Evolutionary conservation across 2,797 vertebrate species (phyloP), one percentile per base, ranked within the genome.

Genomic region (Myotis daubentonii): DNA sequence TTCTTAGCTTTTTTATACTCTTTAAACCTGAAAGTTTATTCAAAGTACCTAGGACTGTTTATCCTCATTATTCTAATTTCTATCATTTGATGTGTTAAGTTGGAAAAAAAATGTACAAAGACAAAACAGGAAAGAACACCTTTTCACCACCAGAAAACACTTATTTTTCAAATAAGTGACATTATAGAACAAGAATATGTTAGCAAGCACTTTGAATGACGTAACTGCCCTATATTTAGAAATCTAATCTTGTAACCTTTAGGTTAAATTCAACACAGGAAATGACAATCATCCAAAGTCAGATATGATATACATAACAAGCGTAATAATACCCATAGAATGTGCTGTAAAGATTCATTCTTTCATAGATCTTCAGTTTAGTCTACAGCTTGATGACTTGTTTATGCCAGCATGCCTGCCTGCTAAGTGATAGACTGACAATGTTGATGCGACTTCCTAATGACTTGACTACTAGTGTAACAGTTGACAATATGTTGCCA

Each of bases 341-440:
- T 71, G 80, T n/a, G n/a, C 78, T 71, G 38, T 33, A 82, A 79
- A 81, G 51, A 89, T 68, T 79, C 82, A 30, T 65, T 94, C 79
- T 57, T 85, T 36, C 70, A 36, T 81, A 84, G 79, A 47, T 11
- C 51, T 62, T 95, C 90, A 92, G 96, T 96, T 97, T 97, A 96
- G 96, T 96, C 96, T 97, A 84, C 71, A 90, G 88, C 81, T 51
- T 87, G 83, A 44, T 49, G 53, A 66, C 83, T 90, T 96, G 95
- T 97, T 97, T 96, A 96, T n/a, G 36, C 79, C 84, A 66, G 81
- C 78, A 76, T 38, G 89, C 92, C 92, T 96, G 89, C 90, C 81
- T 90, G 81, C 93, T 94, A 92, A 94, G 85, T 36, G 71, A 44
- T 74, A 51, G 8, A 30, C 66, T 78, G 76, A 88, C 86, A 71